Base-by-base conservation (phyloP, 2,888 invertebrate genomes). In the Microchrysa polita region DNA sequence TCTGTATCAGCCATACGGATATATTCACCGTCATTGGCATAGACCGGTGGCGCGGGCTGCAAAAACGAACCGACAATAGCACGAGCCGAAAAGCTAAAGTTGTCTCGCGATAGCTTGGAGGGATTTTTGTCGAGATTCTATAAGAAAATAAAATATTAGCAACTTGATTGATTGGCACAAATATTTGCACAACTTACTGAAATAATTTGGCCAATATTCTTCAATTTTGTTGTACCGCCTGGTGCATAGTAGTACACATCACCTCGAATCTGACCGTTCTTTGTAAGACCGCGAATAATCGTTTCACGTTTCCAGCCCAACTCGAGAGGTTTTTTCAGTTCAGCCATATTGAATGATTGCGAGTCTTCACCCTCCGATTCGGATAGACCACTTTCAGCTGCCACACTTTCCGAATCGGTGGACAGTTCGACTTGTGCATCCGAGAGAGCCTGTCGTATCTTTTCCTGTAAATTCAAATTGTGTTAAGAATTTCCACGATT, bases 261-360 rank as follows among this genome's bases (percentile, higher is more conserved):
- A n/a, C 98, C 97, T 78, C 93, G 92, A 77, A 94, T 91, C 77
- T 93, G 91, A 52, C 96, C 96, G 80, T 91, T 92, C 78, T 93
- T 91, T 5, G 94, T 95, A 9, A 97, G 88, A 5, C 94, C 94
- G 77, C 92, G 90, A 80, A 97, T 95, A 72, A 95, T 89, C 0
- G 97, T 97, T 82, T 96, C 93, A n/a, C 97, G 88, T 80, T 93
- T 93, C 97, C 97, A 97, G 75, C 96, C 96, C 85, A 88, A 86
- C 69, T 89, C 90, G 23, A 93, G 81, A 0, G 92, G 92, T 73
- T 90, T 86, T 61, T 89, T 85, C 69, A 92, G 82, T 77, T 90
- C 88, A 23, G 87, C 85, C 81, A 85, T 81, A 74, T 85, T 85
- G 5, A 82, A 77, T 42, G 83, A 81, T 77, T 85, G 84, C 63